Base-by-base conservation (phyloP, 2,797 vertebrate genomes). In the Clamator glandarius region DNA sequence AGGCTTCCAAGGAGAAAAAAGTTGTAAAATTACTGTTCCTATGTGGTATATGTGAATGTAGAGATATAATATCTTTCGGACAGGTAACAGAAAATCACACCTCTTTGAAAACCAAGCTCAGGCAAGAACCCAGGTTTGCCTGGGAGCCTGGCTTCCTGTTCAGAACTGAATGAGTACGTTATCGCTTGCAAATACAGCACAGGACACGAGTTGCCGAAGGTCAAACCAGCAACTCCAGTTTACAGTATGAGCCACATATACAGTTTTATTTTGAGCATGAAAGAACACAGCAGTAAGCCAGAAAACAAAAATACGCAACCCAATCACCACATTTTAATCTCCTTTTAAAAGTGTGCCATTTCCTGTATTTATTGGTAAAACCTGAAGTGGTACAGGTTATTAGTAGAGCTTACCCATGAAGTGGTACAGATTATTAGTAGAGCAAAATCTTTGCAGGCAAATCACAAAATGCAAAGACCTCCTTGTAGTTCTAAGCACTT, bases 311-410 rank as follows among this genome's bases (percentile, higher is more conserved):
- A 86, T 31, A 84, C 0, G 0, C 67, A 77, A 89, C 35, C 18
- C 50, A 77, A 64, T 76, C 64, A 24, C 55, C 39, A 77, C 46
- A 84, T 84, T 93, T 91, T 79, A 70, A 89, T 94, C 55, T 93
- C 16, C 29, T 84, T 93, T 91, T 90, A 84, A 84, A 96, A 83
- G 81, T 84, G 63, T 87, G 57, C 39, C 52, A 91, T 91, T 77
- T 94, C 87, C 78, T 91, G 67, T 92, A 21, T 61, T 90, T 81
- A 90, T 86, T 82, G 79, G 26, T 79, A 94, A 88, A 89, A 52
- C 48, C 50, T 88, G 70, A 41, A 84, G 63, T 3, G 6, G 36
- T 70, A 52, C 46, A 76, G 54, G 73, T 91, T 90, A 72, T 68
- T 86, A 89, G 48, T 33, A 82, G 61, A 77, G 35, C 31, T 95